Evolutionary conservation across 2,797 vertebrate species (phyloP), one percentile per base, ranked within the genome.

Genomic region (Pampus argenteus): DNA sequence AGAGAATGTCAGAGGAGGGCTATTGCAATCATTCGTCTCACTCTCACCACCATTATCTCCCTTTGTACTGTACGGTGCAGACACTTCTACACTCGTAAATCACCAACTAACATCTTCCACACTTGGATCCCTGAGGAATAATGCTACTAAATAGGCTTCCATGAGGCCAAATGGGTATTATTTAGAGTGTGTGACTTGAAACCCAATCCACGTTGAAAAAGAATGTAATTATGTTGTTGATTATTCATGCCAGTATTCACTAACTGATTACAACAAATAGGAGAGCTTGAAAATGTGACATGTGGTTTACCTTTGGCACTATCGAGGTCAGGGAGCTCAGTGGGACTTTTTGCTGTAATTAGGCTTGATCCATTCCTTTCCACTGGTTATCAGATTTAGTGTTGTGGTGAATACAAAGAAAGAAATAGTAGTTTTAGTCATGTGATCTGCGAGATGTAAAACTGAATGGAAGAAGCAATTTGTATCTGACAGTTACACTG

Each of bases 1-100:
- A 59, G 69, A 66, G 80, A 64, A 63, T 75, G 74, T 70, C 78
- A 83, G 52, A 84, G 66, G 50, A 82, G 68, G 74, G 47, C 59
- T 78, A 67, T 49, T 71, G 78, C 47, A 86, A 61, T 80, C 54
- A 85, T 74, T 64, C 2, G n/a, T 83, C 79, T 78, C 66, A 58
- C 68, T 72, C 69, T 80, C 49, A 51, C 40, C 20, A 47, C 67
- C 42, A 70, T 87, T 71, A 73, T 78, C 66, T 74, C 23, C 74
- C 73, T 76, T 78, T 83, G 66, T 38, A 63, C 74, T 28, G 70
- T 50, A 20, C 15, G 58, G 34, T 47, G 29, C 69, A 66, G 74
- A 79, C 44, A 57, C 51, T 57, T 77, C 63, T 70, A 58, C 60
- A 70, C 64, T 31, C 59, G 54, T 65, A 60, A 78, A 80, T 62